phyloP scores from a whole-genome alignment of 2,113 vertebrate genomes.

The Ameiurus melas region DNA sequence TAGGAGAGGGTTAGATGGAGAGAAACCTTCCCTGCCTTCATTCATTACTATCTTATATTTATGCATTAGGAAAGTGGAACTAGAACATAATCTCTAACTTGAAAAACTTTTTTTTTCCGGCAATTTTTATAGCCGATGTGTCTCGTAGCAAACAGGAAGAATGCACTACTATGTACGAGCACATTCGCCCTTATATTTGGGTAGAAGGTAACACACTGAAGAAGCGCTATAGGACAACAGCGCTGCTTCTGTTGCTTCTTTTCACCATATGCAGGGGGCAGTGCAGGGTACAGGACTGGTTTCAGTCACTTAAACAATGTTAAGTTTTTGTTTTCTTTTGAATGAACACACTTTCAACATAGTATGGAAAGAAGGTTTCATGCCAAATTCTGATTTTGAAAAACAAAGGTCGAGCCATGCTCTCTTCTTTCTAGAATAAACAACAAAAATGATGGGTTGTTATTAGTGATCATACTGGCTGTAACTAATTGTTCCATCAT shows the following conservation, averaged over 20 bases:
- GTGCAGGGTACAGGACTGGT: background rate
- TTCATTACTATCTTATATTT: background rate
- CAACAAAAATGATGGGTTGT: background rate
- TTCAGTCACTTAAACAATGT: background rate
- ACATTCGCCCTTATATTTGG: background rate
- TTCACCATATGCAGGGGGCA: no score
- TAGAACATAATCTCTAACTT: background rate
- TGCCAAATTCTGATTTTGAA: background rate
- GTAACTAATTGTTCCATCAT: background rate
- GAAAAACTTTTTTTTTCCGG: no score
- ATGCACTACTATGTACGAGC: background rate
- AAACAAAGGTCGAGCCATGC: background rate
- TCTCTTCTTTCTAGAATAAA: background rate
- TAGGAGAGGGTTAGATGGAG: background rate
- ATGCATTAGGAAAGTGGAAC: background rate
- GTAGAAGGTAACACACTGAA: background rate
- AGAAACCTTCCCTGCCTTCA: background rate
- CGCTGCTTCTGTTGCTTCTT: background rate
- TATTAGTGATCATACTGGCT: background rate
- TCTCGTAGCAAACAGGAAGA: background rate
- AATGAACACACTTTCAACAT: background rate
- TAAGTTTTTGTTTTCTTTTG: background rate
- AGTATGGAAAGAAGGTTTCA: background rate
- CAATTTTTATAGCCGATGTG: background rate
- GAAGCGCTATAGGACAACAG: no score